These are phyloP conservation scores for Nesometra sesokonis DNA, from an alignment of 35 echinoderm and acorn worm genomes.

Conservation along the genomic window DNA sequence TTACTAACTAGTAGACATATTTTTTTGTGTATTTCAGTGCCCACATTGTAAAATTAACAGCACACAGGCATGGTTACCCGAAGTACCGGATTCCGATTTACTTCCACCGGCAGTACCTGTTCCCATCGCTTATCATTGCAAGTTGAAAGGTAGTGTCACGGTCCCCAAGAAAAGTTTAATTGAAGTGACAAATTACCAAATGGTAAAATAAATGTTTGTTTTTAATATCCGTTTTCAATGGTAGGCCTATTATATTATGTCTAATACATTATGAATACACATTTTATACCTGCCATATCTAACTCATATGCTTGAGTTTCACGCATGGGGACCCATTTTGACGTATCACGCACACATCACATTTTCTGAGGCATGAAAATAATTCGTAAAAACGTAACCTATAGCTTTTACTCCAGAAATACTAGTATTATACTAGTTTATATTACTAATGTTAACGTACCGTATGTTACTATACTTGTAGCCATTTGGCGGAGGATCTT, in stretches of 20 bases:
- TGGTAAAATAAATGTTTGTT: constrained; percentile 25
- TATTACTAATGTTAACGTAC: background rate
- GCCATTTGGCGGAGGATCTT: constrained; percentile 59
- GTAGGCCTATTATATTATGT: too few relatives aligned
- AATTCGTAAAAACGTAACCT: too few relatives aligned
- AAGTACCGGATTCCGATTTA: constrained; percentile 42
- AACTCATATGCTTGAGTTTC: too few relatives aligned
- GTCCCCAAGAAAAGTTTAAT: constrained; percentile 59
- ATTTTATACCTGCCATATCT: too few relatives aligned
- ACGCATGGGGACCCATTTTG: too few relatives aligned
- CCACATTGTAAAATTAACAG: constrained; percentile 55
- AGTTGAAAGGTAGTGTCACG: constrained; percentile 52
- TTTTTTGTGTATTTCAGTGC: constrained; percentile 37
- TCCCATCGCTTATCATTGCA: constrained; percentile 91
- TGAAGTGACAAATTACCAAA: constrained; percentile 84
- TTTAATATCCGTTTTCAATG: background rate
- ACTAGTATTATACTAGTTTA: background rate
- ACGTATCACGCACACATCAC: too few relatives aligned
- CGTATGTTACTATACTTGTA: constrained; percentile 7
- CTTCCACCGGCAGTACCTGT: constrained; percentile 24
- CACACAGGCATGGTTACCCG: constrained; percentile 37
- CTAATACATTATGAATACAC: too few relatives aligned
- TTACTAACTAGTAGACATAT: background rate
- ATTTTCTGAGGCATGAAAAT: too few relatives aligned
- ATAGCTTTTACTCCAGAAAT: too few relatives aligned